Evolutionary conservation across 2,797 vertebrate species (phyloP).

Genomic region (Anabas testudineus): DNA sequence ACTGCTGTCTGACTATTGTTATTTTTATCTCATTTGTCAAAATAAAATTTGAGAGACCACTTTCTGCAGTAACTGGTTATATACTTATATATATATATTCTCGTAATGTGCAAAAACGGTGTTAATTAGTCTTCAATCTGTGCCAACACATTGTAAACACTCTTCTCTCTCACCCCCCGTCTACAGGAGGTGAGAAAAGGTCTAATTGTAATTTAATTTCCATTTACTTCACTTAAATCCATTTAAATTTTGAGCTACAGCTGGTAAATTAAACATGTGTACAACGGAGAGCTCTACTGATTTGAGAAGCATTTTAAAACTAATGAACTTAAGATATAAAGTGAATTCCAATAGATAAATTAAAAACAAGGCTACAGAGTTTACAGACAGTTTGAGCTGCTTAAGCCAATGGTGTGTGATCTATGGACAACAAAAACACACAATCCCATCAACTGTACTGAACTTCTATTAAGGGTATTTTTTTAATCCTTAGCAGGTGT

Average conservation of each 20-base stretch:
- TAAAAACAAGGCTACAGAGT: no score
- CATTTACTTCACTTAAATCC: no score
- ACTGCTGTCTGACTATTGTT: background rate
- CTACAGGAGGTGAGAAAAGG: background rate
- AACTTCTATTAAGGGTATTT: no score
- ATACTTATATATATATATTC: background rate
- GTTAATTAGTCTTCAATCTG: constrained; percentile 7
- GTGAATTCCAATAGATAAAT: background rate
- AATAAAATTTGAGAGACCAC: background rate
- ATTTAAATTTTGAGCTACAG: no score
- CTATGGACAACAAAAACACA: no score
- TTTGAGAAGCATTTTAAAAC: background rate
- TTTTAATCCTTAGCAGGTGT: background rate
- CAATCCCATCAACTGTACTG: no score
- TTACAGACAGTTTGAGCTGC: no score
- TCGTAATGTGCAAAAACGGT: background rate
- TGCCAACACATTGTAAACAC: constrained; percentile 1
- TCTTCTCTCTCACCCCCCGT: no score
- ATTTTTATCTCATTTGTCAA: background rate
- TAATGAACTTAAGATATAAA: background rate
- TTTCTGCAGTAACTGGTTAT: background rate
- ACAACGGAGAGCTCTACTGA: background rate
- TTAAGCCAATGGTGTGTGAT: no score
- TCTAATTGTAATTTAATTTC: no score
- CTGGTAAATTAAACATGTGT: background rate